These are phyloP conservation scores for Bombus cullumanus DNA, from an alignment of 1,140 invertebrate genomes.

Conservation along the genomic window DNA sequence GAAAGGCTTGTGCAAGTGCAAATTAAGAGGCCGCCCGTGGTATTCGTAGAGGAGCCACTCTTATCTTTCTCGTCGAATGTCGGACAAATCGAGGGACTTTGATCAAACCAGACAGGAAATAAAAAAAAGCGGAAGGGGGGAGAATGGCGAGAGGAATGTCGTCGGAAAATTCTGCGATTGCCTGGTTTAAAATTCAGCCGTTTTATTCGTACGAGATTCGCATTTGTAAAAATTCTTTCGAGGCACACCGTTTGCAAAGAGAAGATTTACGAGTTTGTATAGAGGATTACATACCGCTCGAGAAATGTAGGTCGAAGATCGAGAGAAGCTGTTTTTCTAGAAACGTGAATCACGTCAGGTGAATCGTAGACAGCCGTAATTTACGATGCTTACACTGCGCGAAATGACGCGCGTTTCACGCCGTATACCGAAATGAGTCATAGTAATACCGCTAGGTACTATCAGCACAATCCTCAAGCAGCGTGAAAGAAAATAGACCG, in stretches of 20 bases:
- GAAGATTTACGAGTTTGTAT: neutral
- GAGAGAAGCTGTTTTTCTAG: constrained; percentile 10
- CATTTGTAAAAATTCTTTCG: neutral
- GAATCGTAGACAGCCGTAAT: constrained; percentile 18
- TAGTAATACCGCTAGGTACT: neutral
- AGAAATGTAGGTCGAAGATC: neutral
- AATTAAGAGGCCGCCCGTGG: constrained; percentile 42
- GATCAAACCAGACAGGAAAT: neutral
- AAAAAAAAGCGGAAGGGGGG: neutral
- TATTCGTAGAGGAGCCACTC: constrained; percentile 10
- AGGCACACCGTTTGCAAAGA: neutral
- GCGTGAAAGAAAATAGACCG: too few relatives aligned
- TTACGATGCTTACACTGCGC: neutral
- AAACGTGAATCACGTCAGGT: constrained; percentile 28
- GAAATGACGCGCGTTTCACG: neutral
- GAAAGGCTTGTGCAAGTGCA: constrained; percentile 44
- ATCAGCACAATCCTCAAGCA: too few relatives aligned
- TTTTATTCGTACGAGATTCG: too few relatives aligned
- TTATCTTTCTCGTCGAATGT: neutral
- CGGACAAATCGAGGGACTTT: neutral
- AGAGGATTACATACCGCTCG: constrained; percentile 4
- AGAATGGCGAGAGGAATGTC: too few relatives aligned
- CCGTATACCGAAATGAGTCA: constrained; percentile 5
- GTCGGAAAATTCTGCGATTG: neutral
- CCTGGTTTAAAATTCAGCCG: neutral